Conservation (phyloP, 2,888 invertebrate genomes). For the Pterostichus niger region DNA sequence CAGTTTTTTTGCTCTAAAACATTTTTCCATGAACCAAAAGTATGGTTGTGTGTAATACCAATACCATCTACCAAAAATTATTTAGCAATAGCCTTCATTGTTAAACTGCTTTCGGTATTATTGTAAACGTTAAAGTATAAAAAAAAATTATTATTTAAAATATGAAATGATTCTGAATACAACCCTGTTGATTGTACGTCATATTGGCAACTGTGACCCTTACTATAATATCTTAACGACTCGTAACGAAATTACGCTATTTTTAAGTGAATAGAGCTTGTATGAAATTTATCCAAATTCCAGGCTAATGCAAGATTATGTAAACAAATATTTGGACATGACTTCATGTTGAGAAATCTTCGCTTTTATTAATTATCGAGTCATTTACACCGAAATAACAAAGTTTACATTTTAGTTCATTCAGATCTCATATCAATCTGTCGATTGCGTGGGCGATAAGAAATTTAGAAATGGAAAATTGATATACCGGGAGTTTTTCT, state of each 20-base stretch:
- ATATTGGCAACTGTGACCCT: slow-evolving; percentile 2
- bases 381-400: background rate
- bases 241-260: slow-evolving; percentile 31
- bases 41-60: too few species aligned
- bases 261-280: slow-evolving; percentile 6
- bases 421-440: background rate
- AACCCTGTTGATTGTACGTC: background rate
- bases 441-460: background rate
- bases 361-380: background rate
- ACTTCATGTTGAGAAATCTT: slow-evolving; percentile 1
- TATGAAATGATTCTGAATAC: slow-evolving; percentile 13
- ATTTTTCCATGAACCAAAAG: too few species aligned
- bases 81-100: too few species aligned
- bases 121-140: too few species aligned
- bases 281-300: slow-evolving; percentile 8
- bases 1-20: too few species aligned
- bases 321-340: background rate
- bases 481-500: too few species aligned
- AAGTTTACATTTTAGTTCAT: slow-evolving; percentile 9
- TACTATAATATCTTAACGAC: slow-evolving; percentile 39
- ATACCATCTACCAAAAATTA: too few species aligned
- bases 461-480: background rate
- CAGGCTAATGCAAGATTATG: slow-evolving; percentile 1
- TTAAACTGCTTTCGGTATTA: too few species aligned
- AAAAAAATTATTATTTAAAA: too few species aligned